phyloP scores from a whole-genome alignment of 2,888 invertebrate genomes.

The Phyto melanocephala region DNA sequence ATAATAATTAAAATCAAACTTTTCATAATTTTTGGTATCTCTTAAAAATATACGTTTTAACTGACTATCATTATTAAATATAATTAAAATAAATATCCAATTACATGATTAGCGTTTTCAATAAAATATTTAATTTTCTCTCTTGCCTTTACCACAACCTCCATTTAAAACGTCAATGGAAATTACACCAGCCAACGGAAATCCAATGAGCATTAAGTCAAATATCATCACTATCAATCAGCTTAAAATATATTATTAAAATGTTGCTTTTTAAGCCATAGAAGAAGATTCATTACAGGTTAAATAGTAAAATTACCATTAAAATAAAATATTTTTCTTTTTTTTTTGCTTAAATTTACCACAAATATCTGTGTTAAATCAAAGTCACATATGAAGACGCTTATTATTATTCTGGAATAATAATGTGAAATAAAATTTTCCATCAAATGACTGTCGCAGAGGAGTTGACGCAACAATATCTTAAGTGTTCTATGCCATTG shows the following conservation, averaged over 20 bases:
- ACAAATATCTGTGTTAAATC: constrained; percentile 37
- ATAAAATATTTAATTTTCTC: no score
- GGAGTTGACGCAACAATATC: neutral
- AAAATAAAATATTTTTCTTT: neutral
- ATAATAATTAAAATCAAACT: no score
- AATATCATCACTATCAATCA: neutral
- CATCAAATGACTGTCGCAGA: neutral
- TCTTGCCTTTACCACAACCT: no score
- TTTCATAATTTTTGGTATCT: no score
- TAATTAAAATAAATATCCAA: no score
- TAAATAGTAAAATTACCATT: constrained; percentile 21
- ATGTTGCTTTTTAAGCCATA: neutral
- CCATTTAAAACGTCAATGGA: neutral
- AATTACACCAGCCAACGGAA: constrained; percentile 1
- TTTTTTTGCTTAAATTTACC: neutral
- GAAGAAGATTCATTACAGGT: neutral
- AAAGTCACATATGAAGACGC: neutral
- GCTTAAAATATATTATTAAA: neutral
- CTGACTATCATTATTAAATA: no score
- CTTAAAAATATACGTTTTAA: no score
- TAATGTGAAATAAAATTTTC: neutral
- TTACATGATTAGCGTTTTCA: no score
- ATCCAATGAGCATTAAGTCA: neutral
- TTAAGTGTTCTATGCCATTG: neutral
- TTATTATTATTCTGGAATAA: constrained; percentile 37